These are phyloP conservation scores for Vanessa cardui DNA, from an alignment of 2,888 invertebrate species.

Conservation along the genomic window DNA sequence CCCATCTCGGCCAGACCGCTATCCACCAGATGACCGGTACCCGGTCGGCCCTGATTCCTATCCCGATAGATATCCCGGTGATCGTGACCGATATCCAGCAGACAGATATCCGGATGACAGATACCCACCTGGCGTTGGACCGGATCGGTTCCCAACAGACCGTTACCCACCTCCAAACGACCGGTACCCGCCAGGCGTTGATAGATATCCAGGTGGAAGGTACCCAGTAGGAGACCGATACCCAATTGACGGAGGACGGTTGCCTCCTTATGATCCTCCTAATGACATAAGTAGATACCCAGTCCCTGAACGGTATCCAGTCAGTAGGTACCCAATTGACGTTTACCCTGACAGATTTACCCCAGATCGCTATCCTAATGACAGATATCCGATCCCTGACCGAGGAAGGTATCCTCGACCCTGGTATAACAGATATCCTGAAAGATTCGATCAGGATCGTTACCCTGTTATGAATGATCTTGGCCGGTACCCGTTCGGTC, in stretches of 20 bases:
- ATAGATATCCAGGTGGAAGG: conserved; percentile 78
- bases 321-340: conserved; percentile 69
- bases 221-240: conserved; percentile 69
- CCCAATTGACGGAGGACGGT: conserved; percentile 68
- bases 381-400: conserved; percentile 74
- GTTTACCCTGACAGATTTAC: conserved; percentile 66
- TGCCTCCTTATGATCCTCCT: conserved; percentile 54
- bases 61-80: conserved; percentile 62
- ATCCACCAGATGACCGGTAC: conserved; percentile 71
- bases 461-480: conserved; percentile 64
- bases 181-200: conserved; percentile 73
- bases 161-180: conserved; percentile 76
- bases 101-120: conserved; percentile 75
- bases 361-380: conserved; percentile 70
- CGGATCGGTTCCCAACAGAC: conserved; percentile 69
- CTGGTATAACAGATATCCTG: conserved; percentile 71
- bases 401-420: conserved; percentile 65
- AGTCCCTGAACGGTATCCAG: conserved; percentile 65
- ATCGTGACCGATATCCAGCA: conserved; percentile 59
- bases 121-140: conserved; percentile 71
- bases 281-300: conserved; percentile 70
- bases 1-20: conserved; percentile 76
- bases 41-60: conserved; percentile 70
- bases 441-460: conserved; percentile 77
- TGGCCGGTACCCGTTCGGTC: conserved; percentile 74